A percentile compares a stretch with the other conserved stretches of the same genome.
These are phyloP conservation scores for Hypomecis punctinalis DNA, from an alignment of 2,888 invertebrate species.

Conservation along the genomic window DNA sequence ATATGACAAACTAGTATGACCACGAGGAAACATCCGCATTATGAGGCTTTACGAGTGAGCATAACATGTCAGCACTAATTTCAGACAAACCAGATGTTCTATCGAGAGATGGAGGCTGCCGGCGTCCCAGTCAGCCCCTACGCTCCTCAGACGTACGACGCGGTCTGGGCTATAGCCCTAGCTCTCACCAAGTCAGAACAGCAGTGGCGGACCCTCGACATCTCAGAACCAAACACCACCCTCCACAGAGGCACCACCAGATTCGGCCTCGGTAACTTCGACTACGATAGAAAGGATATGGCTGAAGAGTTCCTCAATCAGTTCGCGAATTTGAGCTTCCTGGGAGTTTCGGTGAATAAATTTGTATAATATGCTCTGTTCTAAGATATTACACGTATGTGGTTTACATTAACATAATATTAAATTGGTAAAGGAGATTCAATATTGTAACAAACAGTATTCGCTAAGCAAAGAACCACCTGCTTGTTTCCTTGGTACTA, in stretches of 20 bases:
- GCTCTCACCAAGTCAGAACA: constrained; percentile 88
- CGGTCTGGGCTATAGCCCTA: constrained; percentile 95
- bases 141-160: constrained; percentile 94
- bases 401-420: constrained; percentile 41
- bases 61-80: constrained; percentile 10
- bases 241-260: constrained; percentile 43
- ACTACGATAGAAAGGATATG: constrained; percentile 90
- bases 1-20: no score
- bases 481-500: no score
- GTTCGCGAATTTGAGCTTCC: constrained; percentile 90
- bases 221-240: constrained; percentile 52
- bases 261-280: constrained; percentile 86
- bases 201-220: constrained; percentile 76
- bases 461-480: neutral
- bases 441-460: constrained; percentile 6
- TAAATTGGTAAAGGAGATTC: neutral
- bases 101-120: constrained; percentile 82
- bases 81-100: constrained; percentile 88
- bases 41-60: neutral
- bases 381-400: constrained; percentile 17
- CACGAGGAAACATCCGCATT: no score
- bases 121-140: constrained; percentile 86
- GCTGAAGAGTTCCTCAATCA: constrained; percentile 89
- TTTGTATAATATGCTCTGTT: constrained; percentile 21
- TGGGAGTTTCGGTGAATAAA: constrained; percentile 93